phyloP scores from a whole-genome alignment of 2,888 invertebrate species.

The Oscheius sp. region DNA sequence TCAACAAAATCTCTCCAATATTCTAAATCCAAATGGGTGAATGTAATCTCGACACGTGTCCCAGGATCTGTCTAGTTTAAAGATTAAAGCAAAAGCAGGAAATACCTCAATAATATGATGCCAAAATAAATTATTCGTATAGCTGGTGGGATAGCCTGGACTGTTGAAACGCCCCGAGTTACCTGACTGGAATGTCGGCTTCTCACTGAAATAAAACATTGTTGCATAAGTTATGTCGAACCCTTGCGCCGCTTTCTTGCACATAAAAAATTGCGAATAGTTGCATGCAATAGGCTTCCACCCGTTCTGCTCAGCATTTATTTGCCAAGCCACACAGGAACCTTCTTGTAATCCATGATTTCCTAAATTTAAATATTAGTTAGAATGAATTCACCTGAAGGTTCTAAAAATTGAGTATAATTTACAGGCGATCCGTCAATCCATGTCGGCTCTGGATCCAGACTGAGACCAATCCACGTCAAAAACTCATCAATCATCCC shows the following conservation, averaged over 20 bases:
- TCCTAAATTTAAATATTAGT: background rate
- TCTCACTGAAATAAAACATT: background rate
- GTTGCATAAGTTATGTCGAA: background rate
- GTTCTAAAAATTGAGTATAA: background rate
- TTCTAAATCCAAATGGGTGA: conserved; percentile 16
- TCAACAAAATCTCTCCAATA: conserved; percentile 1
- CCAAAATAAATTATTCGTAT: background rate
- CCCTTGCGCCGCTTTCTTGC: conserved; percentile 14
- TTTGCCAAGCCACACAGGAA: conserved; percentile 14
- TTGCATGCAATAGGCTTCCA: conserved; percentile 24
- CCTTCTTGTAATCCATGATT: conserved; percentile 1
- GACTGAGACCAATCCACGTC: conserved; percentile 17
- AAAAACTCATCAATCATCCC: conserved; percentile 20
- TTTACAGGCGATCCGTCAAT: conserved; percentile 5
- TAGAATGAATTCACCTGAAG: background rate
- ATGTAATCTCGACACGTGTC: background rate
- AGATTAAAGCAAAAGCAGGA: background rate
- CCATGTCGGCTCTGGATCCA: background rate
- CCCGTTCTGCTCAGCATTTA: conserved; percentile 14
- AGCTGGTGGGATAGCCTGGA: background rate
- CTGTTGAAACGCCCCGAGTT: background rate
- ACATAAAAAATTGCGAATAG: conserved; percentile 23
- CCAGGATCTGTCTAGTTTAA: background rate
- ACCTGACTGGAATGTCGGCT: background rate
- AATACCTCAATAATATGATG: conserved; percentile 13